Conservation (phyloP, 1,140 invertebrate genomes). For the Ganaspis sp. region DNA sequence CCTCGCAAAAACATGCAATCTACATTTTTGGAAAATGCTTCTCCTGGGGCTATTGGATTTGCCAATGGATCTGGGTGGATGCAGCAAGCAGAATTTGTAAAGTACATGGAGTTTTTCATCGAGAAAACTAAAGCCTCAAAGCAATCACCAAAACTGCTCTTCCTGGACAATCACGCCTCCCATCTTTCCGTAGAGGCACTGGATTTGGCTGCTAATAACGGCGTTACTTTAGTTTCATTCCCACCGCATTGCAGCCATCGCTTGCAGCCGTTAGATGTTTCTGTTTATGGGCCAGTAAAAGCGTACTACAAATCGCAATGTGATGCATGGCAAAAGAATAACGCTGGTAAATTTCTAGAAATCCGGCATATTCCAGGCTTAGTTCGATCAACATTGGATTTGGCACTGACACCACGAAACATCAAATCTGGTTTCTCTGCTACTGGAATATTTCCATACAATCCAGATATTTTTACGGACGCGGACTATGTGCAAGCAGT, state of each 20-base stretch:
- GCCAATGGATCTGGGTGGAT: too few relatives aligned
- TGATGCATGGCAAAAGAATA: not conserved
- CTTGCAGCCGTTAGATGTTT: conserved; percentile 65
- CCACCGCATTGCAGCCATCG: conserved; percentile 62
- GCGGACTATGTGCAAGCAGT: not conserved
- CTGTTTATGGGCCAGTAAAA: conserved; percentile 50
- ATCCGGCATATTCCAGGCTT: not conserved
- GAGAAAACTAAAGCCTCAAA: conserved; percentile 41
- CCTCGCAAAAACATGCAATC: too few relatives aligned
- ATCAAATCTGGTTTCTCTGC: not conserved
- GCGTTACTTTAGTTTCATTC: conserved; percentile 51
- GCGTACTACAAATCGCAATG: conserved; percentile 33
- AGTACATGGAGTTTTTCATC: too few relatives aligned
- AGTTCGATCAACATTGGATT: not conserved
- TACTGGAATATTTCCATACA: not conserved
- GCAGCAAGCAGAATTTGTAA: too few relatives aligned
- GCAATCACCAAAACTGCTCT: conserved; percentile 54
- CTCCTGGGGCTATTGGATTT: too few relatives aligned
- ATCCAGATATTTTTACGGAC: not conserved
- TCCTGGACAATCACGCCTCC: conserved; percentile 62
- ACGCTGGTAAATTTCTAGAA: not conserved
- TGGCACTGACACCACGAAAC: not conserved
- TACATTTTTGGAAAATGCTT: too few relatives aligned
- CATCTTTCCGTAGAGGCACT: conserved; percentile 50
- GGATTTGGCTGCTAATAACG: conserved; percentile 45